Evolutionary conservation across 1,140 invertebrate species (phyloP).

Genomic region (Diorhabda carinulata): DNA sequence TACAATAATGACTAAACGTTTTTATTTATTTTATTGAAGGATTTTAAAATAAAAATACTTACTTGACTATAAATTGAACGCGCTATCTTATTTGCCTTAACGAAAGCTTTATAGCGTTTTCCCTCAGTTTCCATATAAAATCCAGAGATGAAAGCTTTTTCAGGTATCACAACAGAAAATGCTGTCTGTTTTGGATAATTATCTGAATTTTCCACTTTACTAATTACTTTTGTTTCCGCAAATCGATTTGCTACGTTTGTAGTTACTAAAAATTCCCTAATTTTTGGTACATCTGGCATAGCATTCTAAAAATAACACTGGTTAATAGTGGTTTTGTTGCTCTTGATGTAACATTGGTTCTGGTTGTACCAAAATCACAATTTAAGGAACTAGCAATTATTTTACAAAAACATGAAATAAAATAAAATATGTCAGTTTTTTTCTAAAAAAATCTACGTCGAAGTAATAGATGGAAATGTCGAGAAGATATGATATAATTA

Average conservation of each 20-base stretch:
- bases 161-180: slow-evolving; percentile 59
- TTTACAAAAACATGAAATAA: no score
- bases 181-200: slow-evolving; percentile 53
- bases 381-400: no score
- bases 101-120: slow-evolving; percentile 52
- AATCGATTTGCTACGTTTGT: slow-evolving; percentile 57
- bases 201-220: slow-evolving; percentile 54
- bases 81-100: slow-evolving; percentile 60
- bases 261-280: slow-evolving; percentile 44
- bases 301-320: neutral
- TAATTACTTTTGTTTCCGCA: slow-evolving; percentile 55
- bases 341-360: no score
- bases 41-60: no score
- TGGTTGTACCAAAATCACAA: no score
- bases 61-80: slow-evolving; percentile 47
- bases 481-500: no score
- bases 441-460: no score
- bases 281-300: slow-evolving; percentile 40
- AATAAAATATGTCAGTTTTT: no score
- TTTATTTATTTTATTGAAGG: no score
- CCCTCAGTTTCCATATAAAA: slow-evolving; percentile 59
- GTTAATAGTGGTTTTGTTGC: no score
- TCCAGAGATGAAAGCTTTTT: slow-evolving; percentile 61
- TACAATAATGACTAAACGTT: no score
- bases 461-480: no score